A percentile compares a stretch with the other conserved stretches of the same genome.
phyloP scores from a whole-genome alignment of 2,888 invertebrate genomes.

The Volucella zonaria region DNA sequence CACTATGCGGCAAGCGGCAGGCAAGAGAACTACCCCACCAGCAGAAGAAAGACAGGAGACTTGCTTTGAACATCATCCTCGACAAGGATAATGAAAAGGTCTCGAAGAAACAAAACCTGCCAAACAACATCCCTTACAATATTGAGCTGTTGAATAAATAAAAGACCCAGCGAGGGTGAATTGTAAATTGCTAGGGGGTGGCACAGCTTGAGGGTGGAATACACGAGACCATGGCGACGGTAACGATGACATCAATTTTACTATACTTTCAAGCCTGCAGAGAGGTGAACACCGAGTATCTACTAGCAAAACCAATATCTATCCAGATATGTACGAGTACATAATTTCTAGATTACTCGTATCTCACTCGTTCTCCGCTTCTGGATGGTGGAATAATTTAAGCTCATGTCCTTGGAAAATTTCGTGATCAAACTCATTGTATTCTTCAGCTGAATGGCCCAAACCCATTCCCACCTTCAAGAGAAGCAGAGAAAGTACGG shows the following conservation, averaged over 20 bases:
- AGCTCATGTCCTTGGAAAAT: slow-evolving; percentile 44
- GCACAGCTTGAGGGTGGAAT: neutral
- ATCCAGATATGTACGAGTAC: neutral
- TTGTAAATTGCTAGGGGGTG: slow-evolving; percentile 22
- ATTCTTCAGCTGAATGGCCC: slow-evolving; percentile 12
- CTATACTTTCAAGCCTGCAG: neutral
- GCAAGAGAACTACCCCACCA: neutral
- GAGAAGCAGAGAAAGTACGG: neutral
- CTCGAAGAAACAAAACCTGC: slow-evolving; percentile 6
- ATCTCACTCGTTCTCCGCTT: slow-evolving; percentile 16
- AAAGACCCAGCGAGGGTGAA: slow-evolving; percentile 26
- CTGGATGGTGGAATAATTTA: slow-evolving; percentile 61
- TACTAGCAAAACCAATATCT: neutral
- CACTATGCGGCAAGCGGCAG: too few relatives aligned
- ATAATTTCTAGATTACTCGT: slow-evolving; percentile 61
- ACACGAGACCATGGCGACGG: neutral
- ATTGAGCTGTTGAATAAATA: slow-evolving; percentile 60
- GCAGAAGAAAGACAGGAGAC: slow-evolving; percentile 3
- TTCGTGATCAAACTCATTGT: slow-evolving; percentile 68
- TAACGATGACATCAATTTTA: neutral
- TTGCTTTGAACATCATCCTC: slow-evolving; percentile 17
- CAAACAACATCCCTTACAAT: slow-evolving; percentile 19
- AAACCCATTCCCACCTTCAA: neutral
- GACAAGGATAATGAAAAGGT: slow-evolving; percentile 43
- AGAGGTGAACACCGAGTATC: neutral